Base-by-base conservation (phyloP, 1,140 invertebrate species). In the Diabrotica undecimpunctata region DNA sequence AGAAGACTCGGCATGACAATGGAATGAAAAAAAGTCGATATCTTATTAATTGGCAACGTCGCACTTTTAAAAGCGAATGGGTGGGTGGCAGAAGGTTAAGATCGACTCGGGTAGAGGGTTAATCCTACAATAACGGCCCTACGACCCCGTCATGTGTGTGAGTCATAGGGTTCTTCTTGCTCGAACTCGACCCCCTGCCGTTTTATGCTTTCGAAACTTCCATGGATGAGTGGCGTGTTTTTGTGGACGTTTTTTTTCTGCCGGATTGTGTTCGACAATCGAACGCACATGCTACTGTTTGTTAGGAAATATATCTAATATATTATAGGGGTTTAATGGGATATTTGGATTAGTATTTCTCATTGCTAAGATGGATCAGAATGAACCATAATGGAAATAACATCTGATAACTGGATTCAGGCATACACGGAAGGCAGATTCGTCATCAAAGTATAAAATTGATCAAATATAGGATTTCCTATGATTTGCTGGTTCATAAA, bases 41-140 rank as follows among this genome's bases (percentile, higher is more conserved):
- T 46, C n/a, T 46, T 8, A 46, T 37, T 36, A 25, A n/a, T 60
- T 50, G 58, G 58, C 58, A 46, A 46, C 58, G 39, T n/a, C 38
- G 55, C n/a, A 36, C 7, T 46, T 46, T 57, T 38, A 11, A 36
- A 57, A n/a, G 55, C 37, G 55, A 25, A 25, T 25, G 25, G 55
- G 55, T 57, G 55, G 55, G 55, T 38, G 55, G 36, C 35, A 57
- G 37, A 38, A 57, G 35, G n/a, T 12, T 51, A 60, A 60, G 58
- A 60, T 51, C 12, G 38, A 6, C 37, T 51, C 12, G 38, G 11
- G 39, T 38, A n/a, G 58, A 51, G 58, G 58, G 58, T 60, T 60
- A 60, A 60, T 60, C 58, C 58, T 36, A 60, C 58, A 60, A 60
- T 60, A 60, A 60, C 58, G 38, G 58, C 58, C 58, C 35, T 60